Conservation (phyloP, 2,888 invertebrate species). For the Lydus trimaculatus region DNA sequence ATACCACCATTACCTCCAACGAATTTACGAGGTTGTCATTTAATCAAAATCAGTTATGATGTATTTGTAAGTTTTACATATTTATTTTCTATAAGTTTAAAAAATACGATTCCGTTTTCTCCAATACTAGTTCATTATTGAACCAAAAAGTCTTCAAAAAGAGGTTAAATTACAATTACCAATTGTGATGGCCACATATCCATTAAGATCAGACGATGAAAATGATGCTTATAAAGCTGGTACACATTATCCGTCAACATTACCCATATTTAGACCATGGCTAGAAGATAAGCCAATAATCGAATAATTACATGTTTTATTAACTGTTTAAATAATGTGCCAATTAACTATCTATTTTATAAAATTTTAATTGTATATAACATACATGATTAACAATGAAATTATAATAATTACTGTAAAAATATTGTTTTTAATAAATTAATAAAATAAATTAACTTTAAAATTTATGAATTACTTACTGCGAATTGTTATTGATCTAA, state of each 20-base stretch:
- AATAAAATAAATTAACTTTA: background rate
- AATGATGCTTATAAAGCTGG: conserved; percentile 77
- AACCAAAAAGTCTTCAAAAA: conserved; percentile 90
- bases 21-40: conserved; percentile 90
- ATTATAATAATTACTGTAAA: background rate
- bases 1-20: conserved; percentile 95
- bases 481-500: conserved; percentile 3
- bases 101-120: conserved; percentile 34
- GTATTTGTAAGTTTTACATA: conserved; percentile 76
- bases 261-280: conserved; percentile 92
- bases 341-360: conserved; percentile 10
- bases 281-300: conserved; percentile 72
- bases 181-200: conserved; percentile 91
- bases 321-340: conserved; percentile 18
- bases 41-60: conserved; percentile 92
- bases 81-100: background rate
- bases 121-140: conserved; percentile 79
- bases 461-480: background rate
- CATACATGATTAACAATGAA: background rate
- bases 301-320: conserved; percentile 41
- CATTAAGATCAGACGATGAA: conserved; percentile 74
- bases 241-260: conserved; percentile 90
- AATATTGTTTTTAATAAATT: background rate
- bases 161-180: conserved; percentile 91
- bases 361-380: background rate